These are phyloP conservation scores for Grus americana DNA, from an alignment of 2,113 vertebrate species.

Conservation along the genomic window DNA sequence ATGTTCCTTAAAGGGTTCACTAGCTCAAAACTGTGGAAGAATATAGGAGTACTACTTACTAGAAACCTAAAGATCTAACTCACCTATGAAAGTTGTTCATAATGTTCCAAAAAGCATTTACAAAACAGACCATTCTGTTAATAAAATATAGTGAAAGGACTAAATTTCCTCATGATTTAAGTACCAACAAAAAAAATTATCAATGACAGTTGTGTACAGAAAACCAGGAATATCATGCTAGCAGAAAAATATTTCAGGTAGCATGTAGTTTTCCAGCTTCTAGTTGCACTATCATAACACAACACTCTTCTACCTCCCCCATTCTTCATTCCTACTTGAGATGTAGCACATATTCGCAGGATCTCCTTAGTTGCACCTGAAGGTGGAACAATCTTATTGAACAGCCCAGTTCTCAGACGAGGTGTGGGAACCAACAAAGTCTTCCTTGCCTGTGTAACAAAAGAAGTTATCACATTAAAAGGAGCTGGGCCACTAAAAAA, in stretches of 20 bases:
- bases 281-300: neutral
- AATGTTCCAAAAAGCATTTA: neutral
- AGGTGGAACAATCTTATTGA: conserved; percentile 90
- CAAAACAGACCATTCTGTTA: neutral
- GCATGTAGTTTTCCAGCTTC: neutral
- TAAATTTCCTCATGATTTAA: neutral
- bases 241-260: neutral
- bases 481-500: neutral
- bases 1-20: neutral
- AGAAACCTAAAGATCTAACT: neutral
- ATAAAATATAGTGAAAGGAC: neutral
- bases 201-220: neutral
- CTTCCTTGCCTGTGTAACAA: conserved; percentile 82
- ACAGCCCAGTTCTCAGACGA: conserved; percentile 86
- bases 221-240: neutral
- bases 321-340: conserved; percentile 76
- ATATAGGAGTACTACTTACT: neutral
- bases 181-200: neutral
- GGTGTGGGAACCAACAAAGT: conserved; percentile 92
- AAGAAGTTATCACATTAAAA: neutral
- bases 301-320: neutral
- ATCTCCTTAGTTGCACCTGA: conserved; percentile 81
- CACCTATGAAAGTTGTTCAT: neutral
- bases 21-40: neutral
- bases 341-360: conserved; percentile 84